Evolutionary conservation across 2,797 vertebrate genomes (phyloP), one percentile per base, ranked within the genome.

Genomic region (Sparus aurata): DNA sequence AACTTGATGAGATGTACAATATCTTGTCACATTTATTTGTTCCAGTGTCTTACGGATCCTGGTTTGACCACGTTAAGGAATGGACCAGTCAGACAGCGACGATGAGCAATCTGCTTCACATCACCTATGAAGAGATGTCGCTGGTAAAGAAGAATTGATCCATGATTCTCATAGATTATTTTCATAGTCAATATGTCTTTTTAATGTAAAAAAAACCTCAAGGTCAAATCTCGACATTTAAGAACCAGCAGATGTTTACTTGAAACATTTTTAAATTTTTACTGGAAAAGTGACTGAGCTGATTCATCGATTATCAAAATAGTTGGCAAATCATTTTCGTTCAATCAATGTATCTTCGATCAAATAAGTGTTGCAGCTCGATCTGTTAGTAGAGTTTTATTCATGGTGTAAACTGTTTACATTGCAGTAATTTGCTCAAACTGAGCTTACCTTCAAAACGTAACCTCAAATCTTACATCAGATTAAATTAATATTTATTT

Each of bases 21-120:
- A 41, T 43, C 58, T 34, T 67, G 34, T 18, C 9, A 20, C 2
- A 8, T 12, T 17, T 45, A 12, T 25, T 52, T 73, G 27, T 77
- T 66, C 0, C 91, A 98, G 97, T 97, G 82, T 72, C 91, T 69
- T 97, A 89, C 0, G 97, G 97, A 22, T 97, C 96, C 63, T 98
- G 97, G 97, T 98, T 98, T 65, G 94, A 97, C 43, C 97, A 98
- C 0, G 16, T 97, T 65, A 96, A 94, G 69, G 96, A 91, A 47
- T 98, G 97, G 97, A 94, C 95, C 62, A 81, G 79, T 69, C 93
- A 95, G 78, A 69, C 45, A 46, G 82, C 62, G 47, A 77, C 92
- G 2, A 84, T 94, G 65, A 76, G 93, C 54, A 91, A 94, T 84
- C 88, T 97, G 80, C 82, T 97, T 62, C 95, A 93, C 1, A 17